These are phyloP conservation scores for Phalacrocorax aristotelis DNA, from an alignment of 2,113 vertebrate genomes.

Conservation along the genomic window DNA sequence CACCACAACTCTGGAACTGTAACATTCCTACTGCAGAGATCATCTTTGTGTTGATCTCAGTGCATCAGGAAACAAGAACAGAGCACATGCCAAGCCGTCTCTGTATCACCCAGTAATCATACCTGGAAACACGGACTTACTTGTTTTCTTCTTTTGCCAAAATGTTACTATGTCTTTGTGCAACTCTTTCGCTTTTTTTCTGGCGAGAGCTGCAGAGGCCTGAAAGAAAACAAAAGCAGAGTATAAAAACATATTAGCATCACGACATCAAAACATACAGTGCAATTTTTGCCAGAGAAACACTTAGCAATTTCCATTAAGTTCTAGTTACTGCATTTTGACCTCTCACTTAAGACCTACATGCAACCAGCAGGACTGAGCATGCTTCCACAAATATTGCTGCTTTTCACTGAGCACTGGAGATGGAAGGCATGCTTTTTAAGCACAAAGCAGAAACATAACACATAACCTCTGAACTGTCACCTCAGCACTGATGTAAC, in stretches of 20 bases:
- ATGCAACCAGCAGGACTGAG: rapidly evolving
- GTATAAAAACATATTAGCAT: neutral
- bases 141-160: slow-evolving; percentile 90
- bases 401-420: neutral
- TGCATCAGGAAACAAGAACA: neutral
- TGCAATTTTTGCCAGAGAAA: neutral
- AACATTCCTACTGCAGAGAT: neutral
- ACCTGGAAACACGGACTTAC: slow-evolving; percentile 69
- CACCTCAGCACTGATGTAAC: neutral
- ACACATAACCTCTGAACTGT: rapidly evolving
- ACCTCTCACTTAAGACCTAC: neutral
- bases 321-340: neutral
- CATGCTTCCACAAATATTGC: neutral
- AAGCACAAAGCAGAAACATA: neutral
- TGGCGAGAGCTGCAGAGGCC: slow-evolving; percentile 86
- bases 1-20: neutral
- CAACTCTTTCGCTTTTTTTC: slow-evolving; percentile 86
- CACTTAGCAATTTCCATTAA: neutral
- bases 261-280: rapidly evolving
- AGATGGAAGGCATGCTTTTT: neutral
- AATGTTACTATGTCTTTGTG: slow-evolving; percentile 82
- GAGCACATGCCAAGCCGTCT: rapidly evolving
- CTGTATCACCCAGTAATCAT: rapidly evolving
- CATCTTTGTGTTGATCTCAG: neutral
- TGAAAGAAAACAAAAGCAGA: slow-evolving; percentile 53